phyloP scores from a whole-genome alignment of 2,888 invertebrate species.

The Oeneis ivallda region DNA sequence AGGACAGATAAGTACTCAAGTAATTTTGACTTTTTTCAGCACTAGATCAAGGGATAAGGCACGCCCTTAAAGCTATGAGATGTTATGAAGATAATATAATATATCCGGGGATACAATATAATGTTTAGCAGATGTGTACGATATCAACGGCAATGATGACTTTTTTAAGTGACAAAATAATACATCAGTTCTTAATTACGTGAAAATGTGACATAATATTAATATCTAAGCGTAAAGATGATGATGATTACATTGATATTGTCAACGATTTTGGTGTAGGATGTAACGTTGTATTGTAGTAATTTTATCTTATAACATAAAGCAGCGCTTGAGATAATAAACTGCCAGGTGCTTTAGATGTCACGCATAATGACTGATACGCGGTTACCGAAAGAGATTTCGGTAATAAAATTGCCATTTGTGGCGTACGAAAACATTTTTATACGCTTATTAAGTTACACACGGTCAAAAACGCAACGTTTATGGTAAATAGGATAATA shows the following conservation, averaged over 20 bases:
- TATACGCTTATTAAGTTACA: conserved; percentile 33
- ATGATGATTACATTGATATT: neutral
- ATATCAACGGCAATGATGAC: no score
- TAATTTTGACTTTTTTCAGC: no score
- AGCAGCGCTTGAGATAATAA: conserved; percentile 23
- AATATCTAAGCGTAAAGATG: neutral
- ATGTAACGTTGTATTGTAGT: conserved; percentile 1
- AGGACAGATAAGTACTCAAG: no score
- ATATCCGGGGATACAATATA: no score
- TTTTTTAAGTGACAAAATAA: no score
- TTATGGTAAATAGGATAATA: conserved; percentile 29
- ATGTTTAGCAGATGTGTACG: no score
- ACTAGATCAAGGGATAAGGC: no score
- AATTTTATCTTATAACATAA: conserved; percentile 7
- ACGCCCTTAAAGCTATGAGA: no score
- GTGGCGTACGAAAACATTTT: conserved; percentile 25
- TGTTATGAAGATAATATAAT: no score
- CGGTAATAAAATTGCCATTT: conserved; percentile 33
- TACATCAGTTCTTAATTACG: no score
- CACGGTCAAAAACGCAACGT: conserved; percentile 20
- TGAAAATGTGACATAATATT: neutral
- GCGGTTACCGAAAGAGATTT: conserved; percentile 29
- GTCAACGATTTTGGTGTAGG: no score
- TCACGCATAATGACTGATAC: conserved; percentile 29
- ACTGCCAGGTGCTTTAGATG: conserved; percentile 26